Conservation (phyloP, 2,113 vertebrate species). For the Gymnarchus niloticus region DNA sequence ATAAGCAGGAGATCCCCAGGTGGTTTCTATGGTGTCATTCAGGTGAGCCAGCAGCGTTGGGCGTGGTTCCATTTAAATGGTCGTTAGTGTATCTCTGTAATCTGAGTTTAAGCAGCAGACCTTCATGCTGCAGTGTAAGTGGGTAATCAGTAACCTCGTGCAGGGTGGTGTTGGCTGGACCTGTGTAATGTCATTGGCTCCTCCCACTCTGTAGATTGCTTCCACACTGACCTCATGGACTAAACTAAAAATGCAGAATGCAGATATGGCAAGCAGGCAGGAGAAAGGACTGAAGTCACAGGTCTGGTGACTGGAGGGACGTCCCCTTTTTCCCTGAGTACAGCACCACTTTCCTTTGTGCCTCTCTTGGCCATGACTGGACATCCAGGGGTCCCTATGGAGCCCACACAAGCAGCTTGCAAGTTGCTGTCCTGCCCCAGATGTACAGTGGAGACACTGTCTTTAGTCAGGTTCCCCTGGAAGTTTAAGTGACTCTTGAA, state of each 20-base stretch:
- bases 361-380: slow-evolving; percentile 30
- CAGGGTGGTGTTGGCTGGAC: neutral
- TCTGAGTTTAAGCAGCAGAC: neutral
- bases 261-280: neutral
- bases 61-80: neutral
- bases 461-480: neutral
- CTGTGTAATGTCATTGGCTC: neutral
- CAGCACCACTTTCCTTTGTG: neutral
- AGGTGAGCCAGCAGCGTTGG: too few species aligned
- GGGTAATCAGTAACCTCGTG: neutral
- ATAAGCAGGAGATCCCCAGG: neutral
- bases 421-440: neutral
- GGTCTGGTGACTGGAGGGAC: neutral
- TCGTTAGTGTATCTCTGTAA: neutral
- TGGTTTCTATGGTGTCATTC: neutral
- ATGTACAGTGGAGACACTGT: neutral
- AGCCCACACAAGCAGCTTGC: neutral
- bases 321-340: neutral
- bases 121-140: neutral
- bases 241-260: neutral
- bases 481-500: neutral
- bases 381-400: neutral
- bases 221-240: neutral
- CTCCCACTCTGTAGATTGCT: neutral
- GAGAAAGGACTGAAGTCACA: neutral